Evolutionary conservation across 2,888 invertebrate species (phyloP), one percentile per base, ranked within the genome.

Genomic region (Ormyrus thymus): DNA sequence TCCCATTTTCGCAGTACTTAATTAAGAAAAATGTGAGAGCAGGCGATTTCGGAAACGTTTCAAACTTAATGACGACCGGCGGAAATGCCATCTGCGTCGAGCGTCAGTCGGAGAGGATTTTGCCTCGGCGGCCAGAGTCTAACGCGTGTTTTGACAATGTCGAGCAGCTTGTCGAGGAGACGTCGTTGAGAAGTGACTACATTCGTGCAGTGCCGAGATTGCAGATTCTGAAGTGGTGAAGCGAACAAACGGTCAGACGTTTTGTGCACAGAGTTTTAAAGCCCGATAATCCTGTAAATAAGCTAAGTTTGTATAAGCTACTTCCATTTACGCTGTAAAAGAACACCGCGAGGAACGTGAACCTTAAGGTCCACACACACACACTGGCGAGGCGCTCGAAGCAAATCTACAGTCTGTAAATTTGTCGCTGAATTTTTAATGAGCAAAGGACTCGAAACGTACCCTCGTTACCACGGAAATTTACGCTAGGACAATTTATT

Each of bases 1-100:
- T 13, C 56, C 59, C 58, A 62, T 56, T 69, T 72, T 75, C 51
- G 59, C 61, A 76, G 81, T 79, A 79, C 79, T 81, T 79, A 81
- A 78, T 62, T 75, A 71, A 80, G 29, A 13, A 75, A 65, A 73
- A 68, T 59, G 13, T 1, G 0, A 29, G 29, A 29, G 29, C 29
- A 56, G 55, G 7, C 9, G 29, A 66, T 43, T 69, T 75, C 29
- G 8, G 72, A 78, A 68, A 55, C n/a, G 71, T 59, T 46, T 61
- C 9, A 9, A 56, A 43, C 53, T 64, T 56, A 64, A 59, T 66
- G 29, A 66, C 50, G 13, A 73, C 55, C 53, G 68, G 10, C 10
- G 15, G 13, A 15, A 78, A 48, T 68, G 72, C 78, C 78, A 69
- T 78, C 73, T 62, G 73, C 58, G 59, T 46, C 7, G 13, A n/a